Evolutionary conservation across 2,797 vertebrate genomes (phyloP).

Genomic region (Trichosurus vulpecula): DNA sequence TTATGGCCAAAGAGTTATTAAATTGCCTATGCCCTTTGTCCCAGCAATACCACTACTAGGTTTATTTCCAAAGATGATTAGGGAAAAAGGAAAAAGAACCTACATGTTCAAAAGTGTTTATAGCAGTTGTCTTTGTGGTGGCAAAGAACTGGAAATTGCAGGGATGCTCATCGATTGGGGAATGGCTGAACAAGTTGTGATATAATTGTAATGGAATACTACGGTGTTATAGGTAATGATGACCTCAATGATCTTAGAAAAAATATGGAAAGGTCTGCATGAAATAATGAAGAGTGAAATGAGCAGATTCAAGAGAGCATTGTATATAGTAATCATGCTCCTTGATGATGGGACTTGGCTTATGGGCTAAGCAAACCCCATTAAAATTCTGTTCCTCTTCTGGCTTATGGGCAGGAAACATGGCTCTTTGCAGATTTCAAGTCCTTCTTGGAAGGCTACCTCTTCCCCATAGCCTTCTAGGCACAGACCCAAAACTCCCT

Average conservation of each 20-base stretch:
- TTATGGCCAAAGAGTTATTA: background rate
- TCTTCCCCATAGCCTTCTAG: background rate
- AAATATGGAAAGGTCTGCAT: background rate
- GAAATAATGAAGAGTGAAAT: background rate
- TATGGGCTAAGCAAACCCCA: background rate
- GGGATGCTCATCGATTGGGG: background rate
- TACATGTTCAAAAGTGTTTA: background rate
- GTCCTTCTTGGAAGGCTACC: background rate
- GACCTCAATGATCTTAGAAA: background rate
- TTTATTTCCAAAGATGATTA: background rate
- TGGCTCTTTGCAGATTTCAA: background rate
- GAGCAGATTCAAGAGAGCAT: background rate
- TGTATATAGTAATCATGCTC: background rate
- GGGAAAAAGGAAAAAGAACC: background rate
- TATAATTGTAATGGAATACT: background rate
- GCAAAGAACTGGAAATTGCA: background rate
- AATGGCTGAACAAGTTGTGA: background rate
- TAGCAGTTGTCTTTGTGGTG: background rate
- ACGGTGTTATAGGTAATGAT: background rate
- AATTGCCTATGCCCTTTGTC: background rate
- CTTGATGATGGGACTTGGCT: background rate
- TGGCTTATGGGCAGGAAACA: background rate
- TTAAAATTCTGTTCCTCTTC: background rate
- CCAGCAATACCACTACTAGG: background rate
- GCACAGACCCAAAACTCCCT: background rate